Evolutionary conservation across 1,140 invertebrate species (phyloP).

Genomic region (Zaprionus africanus): DNA sequence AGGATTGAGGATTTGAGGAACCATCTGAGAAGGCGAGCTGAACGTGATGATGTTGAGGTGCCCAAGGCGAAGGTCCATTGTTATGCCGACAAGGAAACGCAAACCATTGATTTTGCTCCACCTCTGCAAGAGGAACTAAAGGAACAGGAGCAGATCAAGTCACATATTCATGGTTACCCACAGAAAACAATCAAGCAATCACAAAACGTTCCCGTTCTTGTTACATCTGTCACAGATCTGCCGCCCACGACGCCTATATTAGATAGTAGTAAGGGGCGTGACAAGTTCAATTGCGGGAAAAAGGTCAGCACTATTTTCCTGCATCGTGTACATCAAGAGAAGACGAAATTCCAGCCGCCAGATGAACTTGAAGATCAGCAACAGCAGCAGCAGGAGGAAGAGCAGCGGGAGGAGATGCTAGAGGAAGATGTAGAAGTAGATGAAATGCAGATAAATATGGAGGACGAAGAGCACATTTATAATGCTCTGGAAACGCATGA

Average conservation of each 20-base stretch:
- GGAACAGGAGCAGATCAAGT: neutral
- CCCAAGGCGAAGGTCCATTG: conserved; percentile 53
- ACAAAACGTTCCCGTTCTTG: conserved; percentile 25
- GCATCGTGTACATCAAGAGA: conserved; percentile 68
- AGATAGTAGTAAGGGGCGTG: conserved; percentile 40
- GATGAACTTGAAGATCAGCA: conserved; percentile 26
- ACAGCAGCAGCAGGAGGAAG: conserved; percentile 9
- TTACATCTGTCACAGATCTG: conserved; percentile 36
- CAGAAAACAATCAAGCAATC: conserved; percentile 4
- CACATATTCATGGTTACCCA: conserved; percentile 5
- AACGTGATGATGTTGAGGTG: conserved; percentile 51
- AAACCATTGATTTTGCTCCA: conserved; percentile 9
- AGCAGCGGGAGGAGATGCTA: conserved; percentile 2
- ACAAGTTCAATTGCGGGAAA: conserved; percentile 64
- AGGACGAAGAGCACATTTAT: conserved; percentile 44
- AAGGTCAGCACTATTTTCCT: conserved; percentile 68
- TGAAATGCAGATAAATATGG: conserved; percentile 6
- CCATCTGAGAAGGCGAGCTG: conserved; percentile 46
- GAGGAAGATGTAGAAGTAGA: conserved; percentile 25
- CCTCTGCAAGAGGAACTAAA: conserved; percentile 1
- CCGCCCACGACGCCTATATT: conserved; percentile 19
- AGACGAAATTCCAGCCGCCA: conserved; percentile 26
- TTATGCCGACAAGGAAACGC: conserved; percentile 58
- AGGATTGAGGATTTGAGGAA: conserved; percentile 55
- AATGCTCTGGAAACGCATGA: conserved; percentile 50